Percentiles rank a stretch among this genome's conserved stretches.
These are phyloP conservation scores for Chrysolina oricalcia DNA, from an alignment of 2,888 invertebrate genomes.

Conservation along the genomic window DNA sequence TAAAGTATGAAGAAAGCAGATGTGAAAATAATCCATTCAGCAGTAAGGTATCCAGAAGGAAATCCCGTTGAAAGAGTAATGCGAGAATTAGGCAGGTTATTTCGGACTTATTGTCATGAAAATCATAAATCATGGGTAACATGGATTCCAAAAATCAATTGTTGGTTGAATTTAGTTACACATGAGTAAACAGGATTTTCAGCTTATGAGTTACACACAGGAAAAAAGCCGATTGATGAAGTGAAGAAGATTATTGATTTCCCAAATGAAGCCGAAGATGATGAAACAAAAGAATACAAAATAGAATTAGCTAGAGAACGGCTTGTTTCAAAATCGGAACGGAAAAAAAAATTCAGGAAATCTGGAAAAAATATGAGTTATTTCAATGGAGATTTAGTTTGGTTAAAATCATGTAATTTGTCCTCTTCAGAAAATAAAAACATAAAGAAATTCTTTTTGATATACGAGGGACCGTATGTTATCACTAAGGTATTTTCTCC, in stretches of 20 bases:
- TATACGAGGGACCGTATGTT: constrained; percentile 11
- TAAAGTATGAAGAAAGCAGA: background rate
- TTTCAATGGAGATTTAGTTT: constrained; percentile 2
- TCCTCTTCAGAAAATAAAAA: constrained; percentile 4
- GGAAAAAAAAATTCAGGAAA: background rate
- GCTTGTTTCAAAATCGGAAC: background rate
- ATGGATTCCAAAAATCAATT: background rate
- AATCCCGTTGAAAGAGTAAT: background rate
- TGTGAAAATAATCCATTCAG: background rate
- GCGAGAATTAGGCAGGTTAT: background rate
- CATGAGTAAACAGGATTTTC: background rate
- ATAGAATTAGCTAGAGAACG: constrained; percentile 13
- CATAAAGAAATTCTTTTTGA: background rate
- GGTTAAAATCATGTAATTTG: background rate
- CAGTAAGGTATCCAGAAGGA: background rate
- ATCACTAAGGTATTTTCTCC: background rate
- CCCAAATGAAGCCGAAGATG: background rate
- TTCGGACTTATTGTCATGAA: no score
- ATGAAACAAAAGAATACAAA: background rate
- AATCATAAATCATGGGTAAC: no score
- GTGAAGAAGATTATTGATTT: background rate
- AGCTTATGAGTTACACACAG: background rate
- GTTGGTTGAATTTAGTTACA: background rate
- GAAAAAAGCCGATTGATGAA: background rate
- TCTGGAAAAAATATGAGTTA: background rate